Conservation (phyloP, 2,113 vertebrate species). For the Aplodontia rufa region DNA sequence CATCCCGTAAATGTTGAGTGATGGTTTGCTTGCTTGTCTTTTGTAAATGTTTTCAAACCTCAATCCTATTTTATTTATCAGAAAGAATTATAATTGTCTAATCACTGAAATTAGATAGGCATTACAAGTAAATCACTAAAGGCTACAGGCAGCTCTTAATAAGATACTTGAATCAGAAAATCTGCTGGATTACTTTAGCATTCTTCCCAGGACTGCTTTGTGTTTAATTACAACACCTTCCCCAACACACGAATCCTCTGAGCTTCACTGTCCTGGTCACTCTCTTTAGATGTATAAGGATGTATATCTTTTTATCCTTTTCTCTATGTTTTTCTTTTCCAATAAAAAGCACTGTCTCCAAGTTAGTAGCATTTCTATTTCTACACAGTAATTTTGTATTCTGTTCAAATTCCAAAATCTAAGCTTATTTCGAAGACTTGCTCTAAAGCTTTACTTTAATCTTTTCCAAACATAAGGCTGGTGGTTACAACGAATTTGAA, state of each 20-base stretch:
- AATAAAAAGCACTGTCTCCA: background rate
- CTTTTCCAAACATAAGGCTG: constrained; percentile 38
- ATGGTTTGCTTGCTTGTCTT: constrained; percentile 55
- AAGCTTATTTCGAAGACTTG: constrained; percentile 49
- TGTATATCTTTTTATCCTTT: background rate
- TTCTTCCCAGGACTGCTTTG: background rate
- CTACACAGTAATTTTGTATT: constrained; percentile 27
- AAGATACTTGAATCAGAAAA: constrained; percentile 44
- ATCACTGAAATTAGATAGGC: constrained; percentile 77
- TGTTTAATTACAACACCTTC: background rate
- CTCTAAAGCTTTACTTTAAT: constrained; percentile 45
- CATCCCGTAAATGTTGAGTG: constrained; percentile 57
- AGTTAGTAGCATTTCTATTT: constrained; percentile 4
- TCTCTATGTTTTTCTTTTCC: background rate
- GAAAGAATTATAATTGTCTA: constrained; percentile 76
- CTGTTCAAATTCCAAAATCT: background rate
- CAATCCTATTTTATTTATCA: constrained; percentile 72
- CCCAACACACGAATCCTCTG: rapidly evolving
- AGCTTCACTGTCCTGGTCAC: background rate
- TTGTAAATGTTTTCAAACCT: constrained; percentile 74
- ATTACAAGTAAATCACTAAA: constrained; percentile 71
- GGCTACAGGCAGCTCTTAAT: constrained; percentile 61
- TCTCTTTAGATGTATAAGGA: background rate
- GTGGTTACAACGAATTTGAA: background rate
- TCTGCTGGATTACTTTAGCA: constrained; percentile 17